Percentiles rank a stretch among this genome's conserved stretches.
These are phyloP conservation scores for Cydia fagiglandana DNA, from an alignment of 1,140 invertebrate genomes.

Conservation along the genomic window DNA sequence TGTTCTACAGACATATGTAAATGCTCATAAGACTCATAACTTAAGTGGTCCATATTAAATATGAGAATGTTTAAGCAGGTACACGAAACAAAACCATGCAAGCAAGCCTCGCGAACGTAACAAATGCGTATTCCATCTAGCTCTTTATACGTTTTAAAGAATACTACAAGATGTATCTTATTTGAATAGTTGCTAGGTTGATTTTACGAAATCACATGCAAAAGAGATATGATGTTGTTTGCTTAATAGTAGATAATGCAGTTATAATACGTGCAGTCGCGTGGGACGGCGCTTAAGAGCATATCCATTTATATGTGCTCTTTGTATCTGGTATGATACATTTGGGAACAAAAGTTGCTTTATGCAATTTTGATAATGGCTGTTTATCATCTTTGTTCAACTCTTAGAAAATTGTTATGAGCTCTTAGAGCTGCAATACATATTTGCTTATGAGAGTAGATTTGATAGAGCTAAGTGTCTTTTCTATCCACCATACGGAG, in stretches of 20 bases:
- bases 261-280: constrained; percentile 23
- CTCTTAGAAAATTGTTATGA: not conserved
- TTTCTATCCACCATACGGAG: no score
- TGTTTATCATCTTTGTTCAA: not conserved
- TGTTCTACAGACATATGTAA: constrained; percentile 9
- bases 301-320: constrained; percentile 18
- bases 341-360: constrained; percentile 10
- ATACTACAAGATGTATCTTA: not conserved
- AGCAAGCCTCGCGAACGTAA: constrained; percentile 12
- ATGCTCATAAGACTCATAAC: not conserved
- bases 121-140: not conserved
- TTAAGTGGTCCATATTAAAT: constrained; percentile 14
- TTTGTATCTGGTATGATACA: constrained; percentile 21
- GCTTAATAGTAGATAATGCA: constrained; percentile 8
- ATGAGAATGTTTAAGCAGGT: constrained; percentile 25
- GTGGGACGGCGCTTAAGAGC: constrained; percentile 18
- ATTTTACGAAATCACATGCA: not conserved
- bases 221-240: constrained; percentile 11
- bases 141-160: not conserved
- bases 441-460: not conserved
- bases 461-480: not conserved
- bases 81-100: constrained; percentile 17
- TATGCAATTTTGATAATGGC: constrained; percentile 3
- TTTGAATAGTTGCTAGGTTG: not conserved
- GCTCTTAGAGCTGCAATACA: not conserved